Evolutionary conservation across 2,113 vertebrate genomes (phyloP), one percentile per base, ranked within the genome.

Genomic region (Semnornis frantzii): DNA sequence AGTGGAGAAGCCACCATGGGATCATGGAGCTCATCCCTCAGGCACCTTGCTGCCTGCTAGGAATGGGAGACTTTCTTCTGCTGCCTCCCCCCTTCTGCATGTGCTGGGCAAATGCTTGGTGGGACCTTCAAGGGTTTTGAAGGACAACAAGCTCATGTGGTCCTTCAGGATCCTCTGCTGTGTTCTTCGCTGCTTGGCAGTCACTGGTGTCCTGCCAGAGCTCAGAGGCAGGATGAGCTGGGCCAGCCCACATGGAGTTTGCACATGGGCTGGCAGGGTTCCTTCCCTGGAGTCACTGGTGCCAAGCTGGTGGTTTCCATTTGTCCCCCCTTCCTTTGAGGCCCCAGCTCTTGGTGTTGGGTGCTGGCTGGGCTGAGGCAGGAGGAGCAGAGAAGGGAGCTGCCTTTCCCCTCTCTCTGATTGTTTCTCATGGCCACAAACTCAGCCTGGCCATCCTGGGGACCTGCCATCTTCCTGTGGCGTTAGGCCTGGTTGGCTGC

Each of bases 301-400:
- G 91, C 91, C 95, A 95, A 85, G 84, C 78, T 95, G 68, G 82
- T 89, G 91, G 87, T 94, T 96, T 94, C 89, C 81, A 63, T 92
- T 96, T 92, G 89, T 91, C 66, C 63, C 63, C 0, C 0, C 75
- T 96, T 96, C 92, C 84, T 93, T 76, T 91, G 85, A 0, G 25
- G 72, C 79, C 57, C 33, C 71, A 89, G 79, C 72, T 87, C 73
- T 58, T 23, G 25, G 52, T 72, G 52, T 69, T 83, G 42, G 33
- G 8, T 60, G 46, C 8, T 58, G 71, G 48, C 54, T 75, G 80
- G 19, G 48, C 88, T 84, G 85, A 64, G 54, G 65, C 62, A 42
- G 66, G 59, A 69, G 74, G 37, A 82, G 21, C 2, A 0, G 23
- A 23, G 46, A 55, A 55, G 65, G 83, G 59, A 83, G 30, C 31